Conservation (phyloP, 2,888 invertebrate species). For the Proisotoma minuta region DNA sequence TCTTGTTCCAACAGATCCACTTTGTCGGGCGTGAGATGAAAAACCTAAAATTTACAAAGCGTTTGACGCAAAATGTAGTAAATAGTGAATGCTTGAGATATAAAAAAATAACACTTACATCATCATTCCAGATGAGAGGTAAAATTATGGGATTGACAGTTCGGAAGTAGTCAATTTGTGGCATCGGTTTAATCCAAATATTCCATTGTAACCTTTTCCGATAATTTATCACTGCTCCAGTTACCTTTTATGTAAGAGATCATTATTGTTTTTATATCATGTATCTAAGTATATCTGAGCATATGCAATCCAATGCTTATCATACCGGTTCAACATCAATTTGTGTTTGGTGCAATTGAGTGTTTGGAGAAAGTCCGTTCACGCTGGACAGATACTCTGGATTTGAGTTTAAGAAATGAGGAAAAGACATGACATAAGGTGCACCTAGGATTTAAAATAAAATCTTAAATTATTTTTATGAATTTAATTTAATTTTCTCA, state of each 20-base stretch:
- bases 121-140: conserved; percentile 34
- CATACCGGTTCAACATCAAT: conserved; percentile 22
- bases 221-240: conserved; percentile 29
- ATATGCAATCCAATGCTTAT: neutral
- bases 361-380: conserved; percentile 22
- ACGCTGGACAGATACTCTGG: conserved; percentile 21
- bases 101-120: conserved; percentile 13
- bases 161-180: conserved; percentile 28
- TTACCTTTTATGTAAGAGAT: conserved; percentile 10
- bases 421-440: conserved; percentile 29
- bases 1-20: conserved; percentile 29
- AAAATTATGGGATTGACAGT: conserved; percentile 16
- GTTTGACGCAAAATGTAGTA: too few relatives aligned
- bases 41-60: conserved; percentile 20
- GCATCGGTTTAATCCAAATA: conserved; percentile 25
- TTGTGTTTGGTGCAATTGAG: conserved; percentile 14
- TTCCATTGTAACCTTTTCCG: conserved; percentile 32
- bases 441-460: conserved; percentile 25
- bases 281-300: neutral
- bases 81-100: neutral
- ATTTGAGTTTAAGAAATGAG: conserved; percentile 29
- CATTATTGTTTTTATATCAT: neutral
- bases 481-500: conserved; percentile 4
- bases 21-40: conserved; percentile 31
- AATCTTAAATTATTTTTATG: neutral